Evolutionary conservation across 1,140 invertebrate species (phyloP).

Genomic region (Ditylenchus dipsaci): DNA sequence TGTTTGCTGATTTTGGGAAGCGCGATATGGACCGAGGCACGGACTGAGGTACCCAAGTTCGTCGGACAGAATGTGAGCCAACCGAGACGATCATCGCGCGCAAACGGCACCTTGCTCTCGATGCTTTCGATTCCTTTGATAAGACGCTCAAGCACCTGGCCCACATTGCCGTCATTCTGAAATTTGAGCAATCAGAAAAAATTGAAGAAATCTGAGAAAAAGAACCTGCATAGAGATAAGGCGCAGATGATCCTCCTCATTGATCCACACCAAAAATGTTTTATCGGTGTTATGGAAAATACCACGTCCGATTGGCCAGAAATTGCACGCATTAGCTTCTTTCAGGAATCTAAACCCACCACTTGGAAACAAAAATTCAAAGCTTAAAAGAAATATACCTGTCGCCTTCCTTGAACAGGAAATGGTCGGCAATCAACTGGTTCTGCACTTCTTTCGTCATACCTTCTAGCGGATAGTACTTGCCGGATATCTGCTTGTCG

Average conservation of each 20-base stretch:
- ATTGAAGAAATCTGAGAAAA: not conserved
- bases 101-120: slow-evolving; percentile 84
- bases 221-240: slow-evolving; percentile 90
- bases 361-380: not conserved
- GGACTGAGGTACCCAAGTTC: slow-evolving; percentile 85
- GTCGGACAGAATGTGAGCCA: slow-evolving; percentile 78
- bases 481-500: slow-evolving; percentile 73
- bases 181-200: not conserved
- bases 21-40: slow-evolving; percentile 95
- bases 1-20: slow-evolving; percentile 81
- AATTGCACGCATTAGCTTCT: slow-evolving; percentile 77
- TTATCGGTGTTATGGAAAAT: slow-evolving; percentile 88
- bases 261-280: slow-evolving; percentile 94
- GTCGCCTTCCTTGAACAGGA: slow-evolving; percentile 85
- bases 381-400: slow-evolving; percentile 55
- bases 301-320: slow-evolving; percentile 84
- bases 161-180: slow-evolving; percentile 74
- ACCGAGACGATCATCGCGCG: slow-evolving; percentile 76
- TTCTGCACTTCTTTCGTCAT: slow-evolving; percentile 49
- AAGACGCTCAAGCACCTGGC: slow-evolving; percentile 75
- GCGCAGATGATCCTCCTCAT: slow-evolving; percentile 88
- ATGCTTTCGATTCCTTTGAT: slow-evolving; percentile 71
- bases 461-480: slow-evolving; percentile 28
- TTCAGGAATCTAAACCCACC: slow-evolving; percentile 59
- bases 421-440: slow-evolving; percentile 69